Base-by-base conservation (phyloP, 2,888 invertebrate genomes). In the Pristionchus entomophagus region DNA sequence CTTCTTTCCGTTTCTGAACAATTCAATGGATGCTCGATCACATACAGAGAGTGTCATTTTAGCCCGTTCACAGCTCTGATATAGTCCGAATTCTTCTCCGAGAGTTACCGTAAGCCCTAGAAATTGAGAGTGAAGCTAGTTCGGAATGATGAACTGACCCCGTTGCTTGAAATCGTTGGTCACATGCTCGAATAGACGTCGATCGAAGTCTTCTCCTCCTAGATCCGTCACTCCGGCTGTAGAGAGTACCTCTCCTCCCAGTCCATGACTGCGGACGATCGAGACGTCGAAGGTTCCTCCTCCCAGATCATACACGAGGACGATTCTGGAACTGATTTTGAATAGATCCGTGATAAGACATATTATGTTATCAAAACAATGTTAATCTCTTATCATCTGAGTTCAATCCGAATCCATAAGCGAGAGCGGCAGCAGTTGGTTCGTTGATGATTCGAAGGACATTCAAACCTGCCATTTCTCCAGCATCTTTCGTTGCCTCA, bases 121-220 rank as follows among this genome's bases (percentile, higher is more conserved):
- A n/a, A n/a, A 10, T 45, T 45, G 6, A 45, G 45, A 45, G 45
- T 10, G 6, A 45, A 45, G 45, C 6, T 10, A 45, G 6, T 45
- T 10, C 6, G 8, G 14, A 45, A 45, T 45, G 14, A 10, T 6
- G 45, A 14, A 45, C 32, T 14, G 10, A 65, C 65, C 65, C 4
- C 17, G 10, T 17, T 22, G 19, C 41, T 38, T 22, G 69, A 69
- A 69, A 1, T 69, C 6, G 1, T 2, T 2, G 5, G 14, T n/a
- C 19, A 41, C 69, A 3, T 69, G 6, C n/a, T 69, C 69, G n/a
- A 12, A 69, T 1, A 69, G 5, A 5, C 69, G 35, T 8, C 4
- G 6, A 41, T 69, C 69, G 41, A 69, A 69, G 29, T 69, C 69
- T 22, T 69, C 69, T 41, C 69, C 69, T 69, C 69, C 69, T 5